phyloP scores from a whole-genome alignment of 2,888 invertebrate genomes.

The Melinaea marsaeus region DNA sequence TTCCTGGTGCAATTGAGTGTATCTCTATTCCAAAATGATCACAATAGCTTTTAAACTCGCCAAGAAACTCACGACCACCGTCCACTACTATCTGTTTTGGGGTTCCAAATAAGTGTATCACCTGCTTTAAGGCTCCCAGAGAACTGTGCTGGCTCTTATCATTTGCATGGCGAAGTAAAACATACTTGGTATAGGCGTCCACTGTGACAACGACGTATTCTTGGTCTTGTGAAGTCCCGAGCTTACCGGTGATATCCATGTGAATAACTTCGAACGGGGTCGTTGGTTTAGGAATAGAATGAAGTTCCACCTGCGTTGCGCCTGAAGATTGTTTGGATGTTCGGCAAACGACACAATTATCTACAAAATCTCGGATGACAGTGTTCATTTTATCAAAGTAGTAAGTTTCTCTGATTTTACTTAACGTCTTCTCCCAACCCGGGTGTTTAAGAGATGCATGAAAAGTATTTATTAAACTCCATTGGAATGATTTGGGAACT shows the following conservation, averaged over 20 bases:
- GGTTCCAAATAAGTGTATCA: slow-evolving; percentile 25
- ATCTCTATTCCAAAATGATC: slow-evolving; percentile 23
- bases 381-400: no score
- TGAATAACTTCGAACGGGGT: slow-evolving; percentile 33
- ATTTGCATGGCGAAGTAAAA: slow-evolving; percentile 27
- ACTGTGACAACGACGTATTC: no score
- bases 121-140: slow-evolving; percentile 19
- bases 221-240: no score
- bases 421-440: slow-evolving; percentile 32
- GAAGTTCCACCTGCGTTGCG: slow-evolving; percentile 33
- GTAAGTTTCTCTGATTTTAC: background rate
- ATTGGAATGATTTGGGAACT: slow-evolving; percentile 24
- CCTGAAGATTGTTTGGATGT: slow-evolving; percentile 37
- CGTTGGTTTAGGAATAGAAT: slow-evolving; percentile 33
- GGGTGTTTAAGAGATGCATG: slow-evolving; percentile 32
- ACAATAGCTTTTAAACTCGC: slow-evolving; percentile 28
- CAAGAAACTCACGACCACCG: slow-evolving; percentile 29
- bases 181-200: no score
- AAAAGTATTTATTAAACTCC: slow-evolving; percentile 27
- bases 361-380: no score
- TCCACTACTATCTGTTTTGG: slow-evolving; percentile 30
- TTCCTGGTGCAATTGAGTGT: slow-evolving; percentile 28
- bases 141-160: slow-evolving; percentile 19
- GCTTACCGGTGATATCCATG: slow-evolving; percentile 29
- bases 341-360: slow-evolving; percentile 21